Conservation (phyloP, 2,113 vertebrate species). For the Campylomormyrus numenius region DNA sequence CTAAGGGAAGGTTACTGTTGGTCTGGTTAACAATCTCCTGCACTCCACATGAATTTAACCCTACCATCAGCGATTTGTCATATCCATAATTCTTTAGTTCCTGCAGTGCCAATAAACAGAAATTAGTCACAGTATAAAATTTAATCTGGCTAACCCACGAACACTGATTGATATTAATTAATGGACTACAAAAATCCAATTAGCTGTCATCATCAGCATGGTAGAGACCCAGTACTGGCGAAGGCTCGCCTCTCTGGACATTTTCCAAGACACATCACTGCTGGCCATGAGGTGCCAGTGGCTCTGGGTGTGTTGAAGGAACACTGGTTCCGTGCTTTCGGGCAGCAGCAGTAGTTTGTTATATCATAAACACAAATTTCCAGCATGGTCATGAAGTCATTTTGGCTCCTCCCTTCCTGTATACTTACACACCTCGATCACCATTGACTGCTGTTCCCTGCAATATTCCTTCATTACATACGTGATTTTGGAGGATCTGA, state of each 20-base stretch:
- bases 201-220: background rate
- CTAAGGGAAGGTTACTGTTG: background rate
- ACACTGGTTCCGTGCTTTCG: background rate
- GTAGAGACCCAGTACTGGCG: background rate
- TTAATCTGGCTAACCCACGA: background rate
- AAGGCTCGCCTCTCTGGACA: background rate
- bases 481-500: too few relatives aligned
- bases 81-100: background rate
- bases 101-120: background rate
- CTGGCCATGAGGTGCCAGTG: background rate
- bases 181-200: background rate
- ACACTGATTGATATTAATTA: background rate
- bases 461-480: background rate
- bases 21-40: slow-evolving; percentile 16
- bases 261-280: background rate
- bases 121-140: background rate
- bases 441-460: background rate
- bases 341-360: background rate
- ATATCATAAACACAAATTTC: background rate
- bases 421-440: background rate
- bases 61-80: background rate
- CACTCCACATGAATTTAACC: background rate
- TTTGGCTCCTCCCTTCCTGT: background rate
- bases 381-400: background rate
- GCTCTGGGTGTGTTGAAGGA: background rate